These are phyloP conservation scores for Thaumetopoea pityocampa DNA, from an alignment of 1,140 invertebrate genomes.

Conservation along the genomic window DNA sequence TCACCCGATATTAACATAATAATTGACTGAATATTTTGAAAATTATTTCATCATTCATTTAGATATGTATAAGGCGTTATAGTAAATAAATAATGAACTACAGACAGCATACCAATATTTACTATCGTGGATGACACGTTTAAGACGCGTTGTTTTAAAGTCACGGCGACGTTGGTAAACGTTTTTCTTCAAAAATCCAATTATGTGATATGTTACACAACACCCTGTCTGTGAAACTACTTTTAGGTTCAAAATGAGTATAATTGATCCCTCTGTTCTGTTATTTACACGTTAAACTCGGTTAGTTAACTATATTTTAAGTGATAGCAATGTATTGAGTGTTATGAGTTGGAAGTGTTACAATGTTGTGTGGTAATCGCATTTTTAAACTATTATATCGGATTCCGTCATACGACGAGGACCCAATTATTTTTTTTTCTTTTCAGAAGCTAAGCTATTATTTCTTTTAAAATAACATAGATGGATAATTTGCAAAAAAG, in stretches of 20 bases:
- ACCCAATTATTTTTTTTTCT: too few species aligned
- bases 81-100: not conserved
- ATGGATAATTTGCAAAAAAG: too few species aligned
- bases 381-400: too few species aligned
- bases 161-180: constrained; percentile 11
- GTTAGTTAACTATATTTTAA: too few species aligned
- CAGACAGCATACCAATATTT: too few species aligned
- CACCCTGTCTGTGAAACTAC: constrained; percentile 50
- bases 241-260: constrained; percentile 40
- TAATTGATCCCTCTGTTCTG: constrained; percentile 47
- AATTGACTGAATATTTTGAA: constrained; percentile 25
- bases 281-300: too few species aligned
- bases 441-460: too few species aligned
- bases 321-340: too few species aligned
- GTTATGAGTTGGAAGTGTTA: too few species aligned
- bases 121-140: constrained; percentile 1
- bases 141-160: constrained; percentile 5
- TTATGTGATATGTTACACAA: constrained; percentile 54
- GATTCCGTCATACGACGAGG: too few species aligned
- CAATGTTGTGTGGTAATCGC: too few species aligned
- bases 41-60: constrained; percentile 23
- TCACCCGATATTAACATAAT: constrained; percentile 27
- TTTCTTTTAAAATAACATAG: too few species aligned
- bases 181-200: constrained; percentile 25
- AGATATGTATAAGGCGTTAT: constrained; percentile 13